Evolutionary conservation across 2,797 vertebrate genomes (phyloP).

Genomic region (Artibeus lituratus): DNA sequence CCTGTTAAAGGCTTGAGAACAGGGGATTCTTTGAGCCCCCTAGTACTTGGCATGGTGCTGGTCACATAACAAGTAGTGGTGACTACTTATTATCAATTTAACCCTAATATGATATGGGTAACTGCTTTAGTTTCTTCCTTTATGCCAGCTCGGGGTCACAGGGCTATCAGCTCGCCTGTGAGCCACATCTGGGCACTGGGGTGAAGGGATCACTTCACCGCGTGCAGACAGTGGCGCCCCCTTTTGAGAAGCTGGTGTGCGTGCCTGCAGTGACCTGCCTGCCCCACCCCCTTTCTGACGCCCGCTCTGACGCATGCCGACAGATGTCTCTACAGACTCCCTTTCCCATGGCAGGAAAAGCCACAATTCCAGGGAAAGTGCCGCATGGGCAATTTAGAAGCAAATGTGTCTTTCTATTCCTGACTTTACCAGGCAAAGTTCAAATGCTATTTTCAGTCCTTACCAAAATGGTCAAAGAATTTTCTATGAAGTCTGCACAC

Average conservation of each 20-base stretch:
- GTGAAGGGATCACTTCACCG: not conserved
- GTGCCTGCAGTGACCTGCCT: not conserved
- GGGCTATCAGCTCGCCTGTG: not conserved
- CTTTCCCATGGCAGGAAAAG: not conserved
- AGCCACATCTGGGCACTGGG: not conserved
- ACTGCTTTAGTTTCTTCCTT: not conserved
- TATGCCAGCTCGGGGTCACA: not conserved
- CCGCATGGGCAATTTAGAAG: not conserved
- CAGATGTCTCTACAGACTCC: not conserved
- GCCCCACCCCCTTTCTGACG: not conserved
- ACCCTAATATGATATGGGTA: not conserved
- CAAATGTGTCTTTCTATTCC: not conserved
- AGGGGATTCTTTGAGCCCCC: not conserved
- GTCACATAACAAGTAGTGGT: not conserved
- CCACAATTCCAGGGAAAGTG: not conserved
- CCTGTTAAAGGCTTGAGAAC: not conserved
- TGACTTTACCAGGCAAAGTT: not conserved
- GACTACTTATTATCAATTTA: not conserved
- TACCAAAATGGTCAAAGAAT: not conserved
- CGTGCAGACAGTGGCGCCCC: not conserved
- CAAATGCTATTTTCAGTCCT: not conserved
- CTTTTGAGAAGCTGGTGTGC: not conserved
- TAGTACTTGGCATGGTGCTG: not conserved
- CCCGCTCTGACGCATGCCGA: not conserved
- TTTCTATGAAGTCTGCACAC: not conserved